A percentile compares a stretch with the other conserved stretches of the same genome.
Conservation (phyloP, 2,888 invertebrate genomes). For the Mythimna albipuncta region DNA sequence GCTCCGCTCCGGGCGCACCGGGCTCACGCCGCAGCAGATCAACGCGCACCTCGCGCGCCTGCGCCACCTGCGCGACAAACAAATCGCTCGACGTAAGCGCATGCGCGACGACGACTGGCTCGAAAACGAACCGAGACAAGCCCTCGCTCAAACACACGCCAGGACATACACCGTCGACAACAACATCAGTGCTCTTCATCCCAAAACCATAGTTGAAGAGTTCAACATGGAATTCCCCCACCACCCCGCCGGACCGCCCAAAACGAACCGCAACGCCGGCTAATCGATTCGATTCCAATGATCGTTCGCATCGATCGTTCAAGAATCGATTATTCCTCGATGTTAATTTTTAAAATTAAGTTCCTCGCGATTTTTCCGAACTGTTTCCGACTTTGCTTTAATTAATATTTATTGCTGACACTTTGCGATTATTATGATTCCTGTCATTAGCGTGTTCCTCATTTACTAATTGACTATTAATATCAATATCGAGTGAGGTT, state of each 20-base stretch:
- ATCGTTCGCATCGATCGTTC: constrained; percentile 53
- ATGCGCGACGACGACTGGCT: constrained; percentile 82
- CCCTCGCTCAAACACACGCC: constrained; percentile 86
- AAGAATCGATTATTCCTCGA: constrained; percentile 59
- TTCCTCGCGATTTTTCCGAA: constrained; percentile 54
- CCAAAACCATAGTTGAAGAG: constrained; percentile 91
- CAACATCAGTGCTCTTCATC: constrained; percentile 90
- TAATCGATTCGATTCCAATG: constrained; percentile 62
- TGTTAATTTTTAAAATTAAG: constrained; percentile 46
- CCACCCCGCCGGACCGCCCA: constrained; percentile 69
- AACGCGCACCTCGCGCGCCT: constrained; percentile 83
- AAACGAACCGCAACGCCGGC: constrained; percentile 70
- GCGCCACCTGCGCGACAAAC: constrained; percentile 83
- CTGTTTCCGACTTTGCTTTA: constrained; percentile 44
- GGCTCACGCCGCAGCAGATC: constrained; percentile 83
- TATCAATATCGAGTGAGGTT: constrained; percentile 35
- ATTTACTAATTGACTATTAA: constrained; percentile 29
- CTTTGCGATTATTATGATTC: constrained; percentile 36
- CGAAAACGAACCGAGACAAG: constrained; percentile 79
- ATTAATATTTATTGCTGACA: constrained; percentile 50
- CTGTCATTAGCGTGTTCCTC: constrained; percentile 18
- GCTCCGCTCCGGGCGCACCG: constrained; percentile 83
- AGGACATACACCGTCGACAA: constrained; percentile 89
- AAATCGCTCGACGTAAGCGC: constrained; percentile 80
- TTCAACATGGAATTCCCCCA: constrained; percentile 84